These are phyloP conservation scores for Elgaria multicarinata DNA, from an alignment of 2,113 vertebrate species.

Conservation along the genomic window DNA sequence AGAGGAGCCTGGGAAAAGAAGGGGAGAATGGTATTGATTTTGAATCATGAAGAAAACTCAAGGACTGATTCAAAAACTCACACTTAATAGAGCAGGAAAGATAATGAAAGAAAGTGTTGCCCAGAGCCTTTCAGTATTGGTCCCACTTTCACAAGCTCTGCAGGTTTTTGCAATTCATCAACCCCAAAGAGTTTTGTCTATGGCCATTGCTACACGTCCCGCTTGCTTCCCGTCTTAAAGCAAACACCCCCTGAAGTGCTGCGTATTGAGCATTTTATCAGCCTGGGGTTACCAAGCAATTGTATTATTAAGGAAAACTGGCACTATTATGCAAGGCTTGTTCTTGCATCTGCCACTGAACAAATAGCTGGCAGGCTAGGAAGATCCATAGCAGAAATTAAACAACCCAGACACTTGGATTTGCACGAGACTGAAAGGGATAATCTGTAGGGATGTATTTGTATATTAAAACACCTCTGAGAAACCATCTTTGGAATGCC, in stretches of 20 bases:
- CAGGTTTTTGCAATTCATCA: constrained; percentile 29
- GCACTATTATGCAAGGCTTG: background rate
- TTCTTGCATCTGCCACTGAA: background rate
- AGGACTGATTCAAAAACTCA: background rate
- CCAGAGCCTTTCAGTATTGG: background rate
- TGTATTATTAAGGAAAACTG: fast-evolving
- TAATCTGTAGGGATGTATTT: background rate
- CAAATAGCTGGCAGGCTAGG: background rate
- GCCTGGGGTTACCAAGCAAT: background rate
- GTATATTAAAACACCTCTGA: background rate
- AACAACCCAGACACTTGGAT: background rate
- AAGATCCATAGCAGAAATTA: background rate
- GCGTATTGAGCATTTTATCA: fast-evolving
- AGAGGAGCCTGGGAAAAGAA: constrained; percentile 20
- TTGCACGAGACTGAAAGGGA: background rate
- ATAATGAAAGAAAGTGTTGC: background rate
- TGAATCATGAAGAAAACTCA: constrained; percentile 22
- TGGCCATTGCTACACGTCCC: background rate
- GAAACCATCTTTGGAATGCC: background rate
- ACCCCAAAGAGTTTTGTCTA: background rate
- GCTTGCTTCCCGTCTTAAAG: background rate
- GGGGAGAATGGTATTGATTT: background rate
- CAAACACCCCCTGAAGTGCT: background rate
- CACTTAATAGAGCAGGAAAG: background rate
- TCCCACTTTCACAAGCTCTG: background rate